Evolutionary conservation across 2,113 vertebrate genomes (phyloP), one percentile per base, ranked within the genome.

Genomic region (Plotosus lineatus): DNA sequence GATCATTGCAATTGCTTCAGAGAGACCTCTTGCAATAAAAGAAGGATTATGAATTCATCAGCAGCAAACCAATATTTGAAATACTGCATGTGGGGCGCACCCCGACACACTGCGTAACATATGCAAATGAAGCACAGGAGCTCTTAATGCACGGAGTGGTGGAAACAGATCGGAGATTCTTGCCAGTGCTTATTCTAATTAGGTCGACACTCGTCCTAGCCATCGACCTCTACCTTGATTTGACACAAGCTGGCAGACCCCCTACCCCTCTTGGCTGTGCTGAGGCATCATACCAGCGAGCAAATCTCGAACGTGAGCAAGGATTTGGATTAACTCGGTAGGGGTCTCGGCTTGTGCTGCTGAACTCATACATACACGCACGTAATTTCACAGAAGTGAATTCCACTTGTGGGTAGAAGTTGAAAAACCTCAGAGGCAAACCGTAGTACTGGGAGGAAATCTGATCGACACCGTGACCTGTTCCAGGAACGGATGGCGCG

Each of bases 381-480:
- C 36, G 17, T 28, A 80, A 73, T 38, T 42, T 50, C 36, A 71
- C 42, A 71, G 23, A 46, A 46, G 66, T 28, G 40, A 69, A 72
- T 23, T 72, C 33, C 69, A 50, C 69, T 72, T 50, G 69, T 14
- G 46, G 69, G 31, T 72, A 10, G 46, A 51, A 73, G 46, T 53
- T 42, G 11, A 69, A 48, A 33, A 51, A 42, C 40, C 38, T 56
- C 56, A 15, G 42, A 74, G 69, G 77, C 53, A 31, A 65, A 75
- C 73, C 65, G 7, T 66, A 60, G 77, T 79, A 68, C 63, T 69
- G 78, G 69, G 75, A 51, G 23, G 76, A 77, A 86, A 87, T 85
- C 77, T 74, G 77, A 88, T 86, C 81, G 85, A 75, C 75, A 78
- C 48, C 44, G 72, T 84, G 86, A 88, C 84, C 83, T 46, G 42